Base-by-base conservation (phyloP, 2,113 vertebrate genomes). In the Coryphaenoides rupestris region DNA sequence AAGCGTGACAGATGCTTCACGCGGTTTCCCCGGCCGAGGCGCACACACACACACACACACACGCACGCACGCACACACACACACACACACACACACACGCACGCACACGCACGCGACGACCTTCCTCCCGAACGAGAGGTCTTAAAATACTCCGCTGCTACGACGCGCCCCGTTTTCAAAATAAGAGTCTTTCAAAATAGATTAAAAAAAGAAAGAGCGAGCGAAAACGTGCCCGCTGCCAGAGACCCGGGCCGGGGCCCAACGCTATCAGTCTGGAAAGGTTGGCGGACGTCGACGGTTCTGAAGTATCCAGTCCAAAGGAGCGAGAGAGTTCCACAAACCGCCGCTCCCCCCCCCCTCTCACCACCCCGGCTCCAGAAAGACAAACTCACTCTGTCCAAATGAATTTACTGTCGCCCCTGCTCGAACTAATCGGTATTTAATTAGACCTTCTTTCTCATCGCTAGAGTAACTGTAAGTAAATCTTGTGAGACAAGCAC, bases 391-490 rank as follows among this genome's bases (percentile, higher is more conserved):
- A 19, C 68, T 58, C 59, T 65, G 57, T 55, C 55, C 58, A 57
- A 60, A 56, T 66, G 70, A 19, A 70, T 59, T 49, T 58, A 49
- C 33, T 59, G 74, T 68, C 56, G 58, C 47, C 63, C 64, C 65
- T 56, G 45, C 62, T 63, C 19, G 16, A 2, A 58, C 76, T 77
- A 60, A 67, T 75, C 72, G 68, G 69, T 79, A 76, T 84, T 82
- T 78, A 76, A 84, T 81, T 73, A 69, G 54, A 64, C 66, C 69
- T 58, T 64, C 76, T 58, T 54, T 61, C 64, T 57, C 53, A 55
- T 40, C 49, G 53, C 33, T 58, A 58, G 68, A 55, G 59, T 62
- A 58, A 75, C 66, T 63, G 72, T 56, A 68, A 72, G 74, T 83
- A 71, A 79, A 74, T 73, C 72, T 71, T 60, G 47, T 65, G 66